Evolutionary conservation across 2,888 invertebrate species (phyloP), one percentile per base, ranked within the genome.

Genomic region (Diachrysia chrysitis): DNA sequence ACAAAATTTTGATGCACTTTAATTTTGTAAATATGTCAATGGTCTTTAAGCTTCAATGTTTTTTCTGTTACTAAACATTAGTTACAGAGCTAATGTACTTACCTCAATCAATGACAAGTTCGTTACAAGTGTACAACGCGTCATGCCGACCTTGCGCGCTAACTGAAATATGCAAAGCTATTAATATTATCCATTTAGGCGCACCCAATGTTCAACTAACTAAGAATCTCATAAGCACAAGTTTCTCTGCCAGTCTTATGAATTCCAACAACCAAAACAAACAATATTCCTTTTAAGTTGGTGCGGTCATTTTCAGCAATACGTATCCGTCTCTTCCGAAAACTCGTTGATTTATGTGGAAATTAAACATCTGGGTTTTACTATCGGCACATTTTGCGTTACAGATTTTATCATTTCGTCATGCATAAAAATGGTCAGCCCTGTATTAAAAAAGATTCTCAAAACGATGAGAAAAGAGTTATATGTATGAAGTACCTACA

Each of bases 341-440:
- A 77, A 67, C 63, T 56, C 54, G 66, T 74, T 78, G 73, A 79
- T 83, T 82, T 73, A 77, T 83, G 81, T 73, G 70, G 79, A 80
- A 74, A 76, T 78, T 62, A 63, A 80, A 82, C 85, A 85, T 82
- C 81, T 86, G 86, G 78, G 72, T 72, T 84, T 84, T 74, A 82
- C 62, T 66, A 58, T 71, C 67, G 61, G 51, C 66, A 70, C 65
- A 71, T 71, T 69, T 69, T 57, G 66, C 56, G 59, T 17, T 78
- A 72, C 66, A 63, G 61, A 72, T 83, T 73, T 65, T 73, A 73
- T 69, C 67, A 71, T 80, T 74, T 78, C 62, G 71, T 76, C 69
- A 77, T 77, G 35, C 57, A 57, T 63, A 61, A 58, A 76, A 67
- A 76, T 75, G 67, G 19, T 21, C 21, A 51, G 48, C 12, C 48